Base-by-base conservation (phyloP, 2,113 vertebrate genomes). In the Hymenochirus boettgeri region DNA sequence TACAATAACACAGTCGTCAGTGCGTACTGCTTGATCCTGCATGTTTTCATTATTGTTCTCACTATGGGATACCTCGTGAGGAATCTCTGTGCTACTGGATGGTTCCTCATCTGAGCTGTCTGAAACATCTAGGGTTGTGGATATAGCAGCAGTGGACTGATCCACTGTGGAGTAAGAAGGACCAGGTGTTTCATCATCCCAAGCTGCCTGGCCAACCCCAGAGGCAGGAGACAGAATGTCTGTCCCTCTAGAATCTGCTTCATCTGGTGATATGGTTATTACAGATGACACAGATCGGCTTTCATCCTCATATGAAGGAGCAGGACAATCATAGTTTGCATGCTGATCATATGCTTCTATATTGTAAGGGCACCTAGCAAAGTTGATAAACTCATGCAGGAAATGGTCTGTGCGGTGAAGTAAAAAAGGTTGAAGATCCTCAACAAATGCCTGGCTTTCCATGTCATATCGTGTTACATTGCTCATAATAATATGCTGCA, bases 121-220 rank as follows among this genome's bases (percentile, higher is more conserved):
- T 0, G 86, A 90, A 22, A 86, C 88, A 5, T 82, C 85, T 74
- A 92, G 80, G 71, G 81, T 75, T 57, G 91, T 82, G 53, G 84
- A 84, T 8, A 88, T 46, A 1, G 61, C 73, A 47, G 80, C 70
- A 42, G 70, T 77, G 35, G 77, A 69, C 13, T 82, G 80, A 33
- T 94, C 90, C n/a, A 89, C 79, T 3, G 80, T 75, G 9, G 90
- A 91, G 60, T 95, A 93, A 1, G 94, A 97, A 46, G 57, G 93
- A 1, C 94, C 94, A 0, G 94, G 93, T 0, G 94, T 93, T 76
- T 96, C 96, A 66, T 97, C 95, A 57, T 99, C 96, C 94, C 94
- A 98, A 4, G 88, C 74, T 0, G 92, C 84, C 42, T 90, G 89
- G 64, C 76, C 76, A 46, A 81, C 63, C 33, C 75, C 77, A 51